Evolutionary conservation across 2,797 vertebrate genomes (phyloP).

Genomic region (Leptodactylus fallax): DNA sequence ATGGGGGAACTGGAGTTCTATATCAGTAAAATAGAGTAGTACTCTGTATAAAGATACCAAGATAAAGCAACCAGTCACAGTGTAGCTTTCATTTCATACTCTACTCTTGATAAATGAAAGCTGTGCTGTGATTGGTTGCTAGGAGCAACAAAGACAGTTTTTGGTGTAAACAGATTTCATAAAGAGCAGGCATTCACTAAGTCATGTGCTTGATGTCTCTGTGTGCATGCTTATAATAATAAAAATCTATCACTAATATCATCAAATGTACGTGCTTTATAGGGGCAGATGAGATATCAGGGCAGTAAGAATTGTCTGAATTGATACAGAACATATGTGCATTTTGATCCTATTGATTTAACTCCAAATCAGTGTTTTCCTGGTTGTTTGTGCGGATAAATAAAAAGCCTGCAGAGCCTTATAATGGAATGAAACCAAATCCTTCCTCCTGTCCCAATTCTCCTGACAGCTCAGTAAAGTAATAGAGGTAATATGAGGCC

Average conservation of each 20-base stretch:
- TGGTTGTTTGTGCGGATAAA: not conserved
- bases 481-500: conserved; percentile 25
- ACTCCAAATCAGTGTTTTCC: not conserved
- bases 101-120: too few relatives aligned
- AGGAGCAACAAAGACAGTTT: too few relatives aligned
- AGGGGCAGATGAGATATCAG: not conserved
- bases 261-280: not conserved
- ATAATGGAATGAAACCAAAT: conserved; percentile 8
- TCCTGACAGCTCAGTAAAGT: conserved; percentile 15
- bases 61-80: too few relatives aligned
- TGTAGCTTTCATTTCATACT: too few relatives aligned
- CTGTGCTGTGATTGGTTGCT: too few relatives aligned
- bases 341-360: not conserved
- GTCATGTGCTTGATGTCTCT: not conserved
- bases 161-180: too few relatives aligned
- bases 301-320: not conserved
- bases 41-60: too few relatives aligned
- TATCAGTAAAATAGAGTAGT: too few relatives aligned
- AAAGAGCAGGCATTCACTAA: not conserved
- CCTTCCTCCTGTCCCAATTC: conserved; percentile 26
- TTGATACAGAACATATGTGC: not conserved
- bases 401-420: conserved; percentile 12
- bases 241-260: not conserved
- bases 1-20: too few relatives aligned
- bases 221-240: not conserved